These are phyloP conservation scores for Speoplatyrhinus poulsoni DNA, from an alignment of 2,113 vertebrate species.

Conservation along the genomic window DNA sequence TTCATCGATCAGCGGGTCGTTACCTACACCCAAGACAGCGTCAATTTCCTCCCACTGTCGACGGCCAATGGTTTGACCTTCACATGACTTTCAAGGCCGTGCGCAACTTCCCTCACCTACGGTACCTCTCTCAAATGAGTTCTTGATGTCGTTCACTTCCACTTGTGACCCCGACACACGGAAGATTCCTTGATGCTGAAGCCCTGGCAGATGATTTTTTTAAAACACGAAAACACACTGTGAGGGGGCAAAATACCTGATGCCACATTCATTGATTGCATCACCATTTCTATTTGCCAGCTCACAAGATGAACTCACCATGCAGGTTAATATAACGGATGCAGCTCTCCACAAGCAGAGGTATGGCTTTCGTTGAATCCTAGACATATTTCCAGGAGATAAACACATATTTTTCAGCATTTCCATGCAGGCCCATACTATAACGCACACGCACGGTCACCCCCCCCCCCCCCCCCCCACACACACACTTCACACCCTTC, in stretches of 20 bases:
- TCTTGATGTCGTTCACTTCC: slow-evolving; percentile 99
- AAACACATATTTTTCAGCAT: slow-evolving; percentile 35
- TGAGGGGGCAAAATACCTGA: background rate
- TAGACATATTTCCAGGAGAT: slow-evolving; percentile 48
- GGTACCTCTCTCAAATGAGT: slow-evolving; percentile 99
- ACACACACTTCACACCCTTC: slow-evolving; percentile 10
- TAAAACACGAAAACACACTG: background rate
- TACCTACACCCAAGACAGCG: slow-evolving; percentile 79
- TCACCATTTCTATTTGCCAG: background rate
- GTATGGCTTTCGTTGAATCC: slow-evolving; percentile 96
- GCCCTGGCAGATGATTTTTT: slow-evolving; percentile 74
- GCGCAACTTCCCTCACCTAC: slow-evolving; percentile 36
- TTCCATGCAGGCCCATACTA: background rate
- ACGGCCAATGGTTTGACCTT: background rate
- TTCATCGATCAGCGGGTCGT: slow-evolving; percentile 95
- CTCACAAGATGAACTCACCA: slow-evolving; percentile 75
- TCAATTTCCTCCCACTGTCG: background rate
- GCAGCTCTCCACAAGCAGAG: slow-evolving; percentile 96
- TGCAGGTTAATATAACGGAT: slow-evolving; percentile 98
- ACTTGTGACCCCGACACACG: slow-evolving; percentile 97
- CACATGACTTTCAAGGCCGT: background rate
- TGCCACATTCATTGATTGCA: too few species aligned
- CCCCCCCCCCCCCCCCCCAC: too few species aligned
- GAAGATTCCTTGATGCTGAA: slow-evolving; percentile 98
- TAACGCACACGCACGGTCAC: background rate